Evolutionary conservation across 2,888 invertebrate species (phyloP), one percentile per base, ranked within the genome.

Genomic region (Polietes domitor): DNA sequence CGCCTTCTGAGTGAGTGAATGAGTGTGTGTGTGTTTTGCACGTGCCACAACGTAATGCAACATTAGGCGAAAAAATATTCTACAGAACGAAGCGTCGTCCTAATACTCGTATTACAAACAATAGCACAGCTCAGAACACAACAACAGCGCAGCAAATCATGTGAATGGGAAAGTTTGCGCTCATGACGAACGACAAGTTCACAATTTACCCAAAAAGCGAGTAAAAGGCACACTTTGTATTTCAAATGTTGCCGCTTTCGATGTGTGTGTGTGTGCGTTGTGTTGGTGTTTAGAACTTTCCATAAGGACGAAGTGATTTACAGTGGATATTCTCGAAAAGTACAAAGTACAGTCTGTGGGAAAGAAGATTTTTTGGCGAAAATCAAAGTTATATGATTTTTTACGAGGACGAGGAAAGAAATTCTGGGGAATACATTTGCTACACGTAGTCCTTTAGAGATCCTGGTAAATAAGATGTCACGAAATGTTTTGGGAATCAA

Each of bases 11-110:
- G 63, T 17, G 6, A 17, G 17, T 61, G 61, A 12, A 15, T 28
- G 26, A 0, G 63, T 63, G n/a, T 32, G 63, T n/a, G 63, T 17
- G 41, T 24, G 43, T 76, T 76, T 78, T 84, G 84, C 84, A 84
- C 84, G 84, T 84, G 84, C 84, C 84, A 79, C 76, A 73, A 53
- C 61, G 80, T 63, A 68, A 47, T 50, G 53, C 76, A 78, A 78
- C 76, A 79, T 81, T 63, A 76, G 17, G 53, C 73, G 78, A 61
- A 37, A 73, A 68, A 58, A 15, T 41, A 7, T 41, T 43, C 68
- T 19, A 15, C 10, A 63, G 37, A n/a, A n/a, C n/a, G n/a, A n/a
- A n/a, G n/a, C n/a, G n/a, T n/a, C n/a, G n/a, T n/a, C n/a, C n/a
- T n/a, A n/a, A n/a, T n/a, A n/a, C n/a, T n/a, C n/a, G n/a, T n/a